phyloP scores from a whole-genome alignment of 2,888 invertebrate genomes.

The Octodonta nipae region DNA sequence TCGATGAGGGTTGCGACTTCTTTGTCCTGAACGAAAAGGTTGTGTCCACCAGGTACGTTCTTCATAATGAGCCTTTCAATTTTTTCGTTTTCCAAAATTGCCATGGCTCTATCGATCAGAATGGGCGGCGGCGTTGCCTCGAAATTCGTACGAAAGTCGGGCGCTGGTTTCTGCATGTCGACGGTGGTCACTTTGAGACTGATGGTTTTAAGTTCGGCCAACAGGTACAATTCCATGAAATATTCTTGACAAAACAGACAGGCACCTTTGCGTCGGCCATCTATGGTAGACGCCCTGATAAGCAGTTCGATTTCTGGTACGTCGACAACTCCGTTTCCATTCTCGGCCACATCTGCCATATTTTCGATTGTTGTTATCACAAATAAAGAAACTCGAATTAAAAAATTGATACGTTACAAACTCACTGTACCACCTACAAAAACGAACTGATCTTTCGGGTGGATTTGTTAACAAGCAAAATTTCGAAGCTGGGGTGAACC shows the following conservation, averaged over 20 bases:
- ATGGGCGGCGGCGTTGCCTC: slow-evolving; percentile 91
- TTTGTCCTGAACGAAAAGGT: slow-evolving; percentile 87
- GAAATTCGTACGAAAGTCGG: slow-evolving; percentile 85
- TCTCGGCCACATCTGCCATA: too few relatives aligned
- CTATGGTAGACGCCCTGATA: slow-evolving; percentile 98
- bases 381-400: too few relatives aligned
- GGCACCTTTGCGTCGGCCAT: slow-evolving; percentile 94
- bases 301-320: too few relatives aligned
- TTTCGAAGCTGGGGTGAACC: too few relatives aligned
- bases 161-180: slow-evolving; percentile 88
- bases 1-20: slow-evolving; percentile 91
- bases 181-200: slow-evolving; percentile 90
- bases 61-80: slow-evolving; percentile 94
- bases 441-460: too few relatives aligned
- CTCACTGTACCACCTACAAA: too few relatives aligned
- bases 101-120: slow-evolving; percentile 81
- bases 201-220: slow-evolving; percentile 88
- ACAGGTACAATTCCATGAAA: slow-evolving; percentile 93
- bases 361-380: too few relatives aligned
- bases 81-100: slow-evolving; percentile 88
- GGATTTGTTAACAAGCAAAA: too few relatives aligned
- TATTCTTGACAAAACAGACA: slow-evolving; percentile 99
- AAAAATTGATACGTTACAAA: too few relatives aligned
- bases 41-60: slow-evolving; percentile 87
- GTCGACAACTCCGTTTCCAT: too few relatives aligned